phyloP scores from a whole-genome alignment of 2,888 invertebrate genomes.

The Strigamia maritima region DNA sequence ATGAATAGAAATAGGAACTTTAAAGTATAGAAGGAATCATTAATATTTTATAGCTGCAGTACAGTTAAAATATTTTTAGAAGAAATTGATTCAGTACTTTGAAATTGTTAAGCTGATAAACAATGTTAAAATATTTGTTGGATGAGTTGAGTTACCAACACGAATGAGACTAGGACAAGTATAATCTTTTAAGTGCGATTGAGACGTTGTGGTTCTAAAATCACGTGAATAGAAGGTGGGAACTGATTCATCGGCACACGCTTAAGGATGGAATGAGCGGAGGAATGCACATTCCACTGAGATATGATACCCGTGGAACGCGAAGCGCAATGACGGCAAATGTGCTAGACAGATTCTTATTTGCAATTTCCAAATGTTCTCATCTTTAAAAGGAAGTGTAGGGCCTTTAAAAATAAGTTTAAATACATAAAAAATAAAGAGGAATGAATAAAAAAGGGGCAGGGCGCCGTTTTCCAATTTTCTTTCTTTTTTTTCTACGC shows the following conservation, averaged over 20 bases:
- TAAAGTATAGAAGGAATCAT: no score
- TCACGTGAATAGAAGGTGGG: neutral
- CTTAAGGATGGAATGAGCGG: neutral
- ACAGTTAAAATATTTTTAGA: no score
- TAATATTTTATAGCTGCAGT: no score
- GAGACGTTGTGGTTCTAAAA: conserved; percentile 1
- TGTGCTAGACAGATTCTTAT: neutral
- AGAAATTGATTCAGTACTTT: no score
- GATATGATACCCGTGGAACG: conserved; percentile 17
- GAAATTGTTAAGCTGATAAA: no score
- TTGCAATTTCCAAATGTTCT: neutral
- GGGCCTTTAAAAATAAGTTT: neutral
- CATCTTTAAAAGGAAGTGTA: no score
- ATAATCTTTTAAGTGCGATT: neutral
- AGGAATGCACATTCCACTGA: conserved; percentile 21
- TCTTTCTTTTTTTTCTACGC: neutral
- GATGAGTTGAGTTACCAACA: no score
- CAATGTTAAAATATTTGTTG: no score
- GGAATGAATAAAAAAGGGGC: neutral
- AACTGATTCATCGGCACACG: conserved; percentile 20
- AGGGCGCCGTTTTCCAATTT: neutral
- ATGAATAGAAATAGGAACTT: no score
- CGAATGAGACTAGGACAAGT: neutral
- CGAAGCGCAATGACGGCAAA: neutral
- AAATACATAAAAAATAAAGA: neutral